Percentiles rank a stretch among this genome's conserved stretches.
Evolutionary conservation across 35 echinoderm and acorn worm genomes (phyloP).

Genomic region (Apostichopus japonicus): DNA sequence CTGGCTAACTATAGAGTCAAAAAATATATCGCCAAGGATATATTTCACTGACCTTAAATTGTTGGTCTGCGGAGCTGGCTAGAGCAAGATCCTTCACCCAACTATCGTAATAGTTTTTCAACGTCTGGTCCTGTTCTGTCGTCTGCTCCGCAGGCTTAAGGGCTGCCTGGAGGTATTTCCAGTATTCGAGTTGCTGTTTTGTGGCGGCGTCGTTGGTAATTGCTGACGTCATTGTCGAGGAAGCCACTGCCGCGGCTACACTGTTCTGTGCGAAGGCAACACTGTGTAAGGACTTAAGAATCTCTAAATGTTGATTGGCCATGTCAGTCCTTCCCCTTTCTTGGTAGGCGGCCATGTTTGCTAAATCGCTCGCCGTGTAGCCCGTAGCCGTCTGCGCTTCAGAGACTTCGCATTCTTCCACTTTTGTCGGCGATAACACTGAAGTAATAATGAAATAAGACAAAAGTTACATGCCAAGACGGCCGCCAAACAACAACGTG

Average conservation of each 20-base stretch:
- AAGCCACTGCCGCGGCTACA: slow-evolving; percentile 39
- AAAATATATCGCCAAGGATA: no score
- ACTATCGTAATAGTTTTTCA: slow-evolving; percentile 56
- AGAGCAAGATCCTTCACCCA: slow-evolving; percentile 39
- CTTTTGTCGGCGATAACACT: slow-evolving; percentile 4
- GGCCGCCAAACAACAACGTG: no score
- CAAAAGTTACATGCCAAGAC: no score
- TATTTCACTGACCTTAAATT: slow-evolving; percentile 1
- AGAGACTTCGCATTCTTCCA: not conserved
- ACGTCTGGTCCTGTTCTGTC: slow-evolving; percentile 4
- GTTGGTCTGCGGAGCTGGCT: slow-evolving; percentile 12
- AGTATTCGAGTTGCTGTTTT: slow-evolving; percentile 55
- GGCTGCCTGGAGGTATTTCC: slow-evolving; percentile 45
- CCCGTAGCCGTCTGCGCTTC: not conserved
- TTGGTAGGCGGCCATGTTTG: not conserved
- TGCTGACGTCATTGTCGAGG: slow-evolving; percentile 37
- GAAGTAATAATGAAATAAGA: not conserved
- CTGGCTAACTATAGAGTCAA: no score
- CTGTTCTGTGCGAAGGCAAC: slow-evolving; percentile 51
- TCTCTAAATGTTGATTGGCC: slow-evolving; percentile 47
- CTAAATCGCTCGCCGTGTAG: slow-evolving; percentile 14
- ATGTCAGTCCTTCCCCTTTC: not conserved
- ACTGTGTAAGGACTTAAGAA: slow-evolving; percentile 54
- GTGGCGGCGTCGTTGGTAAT: slow-evolving; percentile 1
- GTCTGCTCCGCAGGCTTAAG: slow-evolving; percentile 40